Evolutionary conservation across 2,113 vertebrate species (phyloP).

Genomic region (Neolamprologus falcicula): DNA sequence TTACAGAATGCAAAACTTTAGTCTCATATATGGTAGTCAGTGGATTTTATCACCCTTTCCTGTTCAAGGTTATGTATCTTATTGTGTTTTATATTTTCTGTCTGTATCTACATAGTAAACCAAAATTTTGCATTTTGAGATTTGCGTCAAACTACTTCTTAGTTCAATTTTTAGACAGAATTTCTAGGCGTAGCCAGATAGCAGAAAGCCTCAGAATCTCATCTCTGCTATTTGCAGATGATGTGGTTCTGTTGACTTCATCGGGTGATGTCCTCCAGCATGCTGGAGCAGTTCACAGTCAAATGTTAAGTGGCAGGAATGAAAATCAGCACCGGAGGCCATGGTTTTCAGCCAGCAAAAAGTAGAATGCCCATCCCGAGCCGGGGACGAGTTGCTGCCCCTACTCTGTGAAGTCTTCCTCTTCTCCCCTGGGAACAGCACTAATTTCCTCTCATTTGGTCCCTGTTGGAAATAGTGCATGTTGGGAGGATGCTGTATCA

Average conservation of each 20-base stretch:
- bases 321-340: neutral
- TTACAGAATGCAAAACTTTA: neutral
- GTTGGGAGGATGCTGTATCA: slow-evolving; percentile 48
- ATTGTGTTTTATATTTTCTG: neutral
- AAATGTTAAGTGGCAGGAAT: neutral
- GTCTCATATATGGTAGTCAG: neutral
- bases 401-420: slow-evolving; percentile 34
- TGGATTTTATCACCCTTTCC: neutral
- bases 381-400: neutral
- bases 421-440: slow-evolving; percentile 33
- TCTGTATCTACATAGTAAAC: neutral
- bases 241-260: neutral
- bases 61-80: neutral
- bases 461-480: slow-evolving; percentile 36
- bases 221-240: neutral
- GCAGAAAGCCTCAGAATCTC: neutral
- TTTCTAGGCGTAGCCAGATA: slow-evolving; percentile 11
- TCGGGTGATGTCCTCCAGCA: neutral
- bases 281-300: neutral
- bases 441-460: slow-evolving; percentile 37
- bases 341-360: neutral
- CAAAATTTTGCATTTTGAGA: no score
- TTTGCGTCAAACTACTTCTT: neutral
- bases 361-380: neutral
- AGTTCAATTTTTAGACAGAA: neutral